Conservation (phyloP, 2,113 vertebrate species). For the Peromyscus maniculatus region DNA sequence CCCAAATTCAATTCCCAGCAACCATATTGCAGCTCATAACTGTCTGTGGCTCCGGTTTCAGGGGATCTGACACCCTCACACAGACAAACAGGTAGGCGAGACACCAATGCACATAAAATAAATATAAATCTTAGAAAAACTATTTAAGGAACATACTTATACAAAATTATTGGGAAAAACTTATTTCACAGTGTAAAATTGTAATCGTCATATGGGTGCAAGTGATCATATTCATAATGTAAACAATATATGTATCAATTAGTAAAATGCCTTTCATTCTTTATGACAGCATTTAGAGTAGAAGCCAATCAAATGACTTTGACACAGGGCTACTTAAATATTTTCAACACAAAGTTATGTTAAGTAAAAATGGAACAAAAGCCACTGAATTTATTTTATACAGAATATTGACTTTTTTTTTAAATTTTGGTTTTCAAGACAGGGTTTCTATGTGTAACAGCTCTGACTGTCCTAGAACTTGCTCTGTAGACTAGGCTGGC, state of each 20-base stretch:
- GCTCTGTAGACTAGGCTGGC: not conserved
- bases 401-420: conserved; percentile 79
- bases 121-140: conserved; percentile 18
- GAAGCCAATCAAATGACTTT: conserved; percentile 50
- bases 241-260: conserved; percentile 5
- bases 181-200: conserved; percentile 24
- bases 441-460: not conserved
- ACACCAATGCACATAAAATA: not conserved
- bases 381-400: conserved; percentile 82
- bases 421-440: not conserved
- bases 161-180: conserved; percentile 21
- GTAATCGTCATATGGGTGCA: conserved; percentile 27
- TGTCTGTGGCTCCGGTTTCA: not conserved
- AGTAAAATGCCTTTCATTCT: conserved; percentile 50
- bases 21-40: not conserved
- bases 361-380: conserved; percentile 84
- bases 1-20: not conserved
- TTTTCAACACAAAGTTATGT: conserved; percentile 65
- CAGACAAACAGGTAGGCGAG: not conserved
- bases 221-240: not conserved
- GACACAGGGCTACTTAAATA: not conserved
- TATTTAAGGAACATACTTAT: not conserved
- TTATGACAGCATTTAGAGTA: not conserved
- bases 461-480: not conserved
- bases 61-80: not conserved